Evolutionary conservation across 64 coral and sea anemone genomes (phyloP), one percentile per base, ranked within the genome.

Genomic region (Porites australiensis): DNA sequence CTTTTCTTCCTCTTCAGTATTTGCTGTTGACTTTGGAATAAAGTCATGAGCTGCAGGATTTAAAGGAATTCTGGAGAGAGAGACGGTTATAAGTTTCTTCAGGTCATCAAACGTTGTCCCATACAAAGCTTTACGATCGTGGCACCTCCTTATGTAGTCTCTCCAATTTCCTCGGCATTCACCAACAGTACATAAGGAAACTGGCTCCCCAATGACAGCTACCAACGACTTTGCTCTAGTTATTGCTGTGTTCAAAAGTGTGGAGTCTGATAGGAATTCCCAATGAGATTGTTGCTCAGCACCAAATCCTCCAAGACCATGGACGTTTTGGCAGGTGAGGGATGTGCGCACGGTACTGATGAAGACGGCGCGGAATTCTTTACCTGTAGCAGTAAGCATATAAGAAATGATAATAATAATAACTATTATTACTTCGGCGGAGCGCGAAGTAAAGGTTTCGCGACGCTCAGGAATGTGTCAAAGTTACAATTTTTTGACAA

Each of bases 181-280:
- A 37, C 94, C 94, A 37, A 88, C 50, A 14, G 89, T 96, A 27
- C 90, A 96, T 5, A 96, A 64, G 45, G 94, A 88, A 43, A 96
- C 46, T 3, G 94, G 90, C 8, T 96, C 90, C 50, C 94, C 94
- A 58, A 96, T 89, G 60, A 96, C 90, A 7, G 69, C 89, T 60
- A 96, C 69, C 4, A 96, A n/a, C 4, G 90, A 96, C 58, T 74
- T 92, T 51, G 94, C 94, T 71, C 94, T 75, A 18, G 94, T 96
- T 66, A 96, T 74, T 3, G 94, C 94, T 0, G 94, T 96, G 59
- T 92, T 92, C 4, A 96, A 37, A 13, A 96, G 83, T n/a, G 92
- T 96, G 5, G 89, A 75, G 52, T 96, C 94, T 18, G 94, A 96
- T 48, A 96, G 72, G 71, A 96, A 96, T 61, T 96, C 94, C 48